A percentile compares a stretch with the other conserved stretches of the same genome.
Evolutionary conservation across 2,113 vertebrate species (phyloP).

Genomic region (Podiceps cristatus): DNA sequence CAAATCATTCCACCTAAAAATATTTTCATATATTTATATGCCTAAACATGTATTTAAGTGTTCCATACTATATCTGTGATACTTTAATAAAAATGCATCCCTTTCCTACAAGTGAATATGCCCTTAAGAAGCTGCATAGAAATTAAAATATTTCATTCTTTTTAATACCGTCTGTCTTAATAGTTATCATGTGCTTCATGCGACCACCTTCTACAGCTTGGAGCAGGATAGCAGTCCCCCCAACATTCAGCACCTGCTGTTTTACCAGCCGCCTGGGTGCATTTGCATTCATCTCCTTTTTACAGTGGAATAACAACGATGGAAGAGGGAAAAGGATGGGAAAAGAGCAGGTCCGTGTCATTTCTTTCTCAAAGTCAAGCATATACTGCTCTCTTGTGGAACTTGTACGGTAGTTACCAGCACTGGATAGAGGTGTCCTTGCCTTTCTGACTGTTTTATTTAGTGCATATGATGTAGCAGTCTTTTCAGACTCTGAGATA

Average conservation of each 20-base stretch:
- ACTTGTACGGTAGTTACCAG: rapidly evolving
- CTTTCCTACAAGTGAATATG: not conserved
- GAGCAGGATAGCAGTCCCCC: not conserved
- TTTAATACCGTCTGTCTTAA: not conserved
- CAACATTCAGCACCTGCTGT: not conserved
- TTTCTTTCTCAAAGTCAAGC: conserved; percentile 38
- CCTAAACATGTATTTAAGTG: not conserved
- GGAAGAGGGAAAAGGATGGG: not conserved
- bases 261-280: not conserved
- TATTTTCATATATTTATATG: not conserved
- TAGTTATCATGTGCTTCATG: not conserved
- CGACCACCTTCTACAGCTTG: not conserved
- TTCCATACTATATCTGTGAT: not conserved
- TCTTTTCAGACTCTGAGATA: rapidly evolving
- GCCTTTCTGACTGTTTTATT: not conserved
- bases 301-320: not conserved
- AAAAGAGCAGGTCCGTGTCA: rapidly evolving
- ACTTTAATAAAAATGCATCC: not conserved
- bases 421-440: not conserved
- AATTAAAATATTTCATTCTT: not conserved
- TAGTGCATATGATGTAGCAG: not conserved
- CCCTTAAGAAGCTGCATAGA: not conserved
- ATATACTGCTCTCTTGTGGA: conserved; percentile 76
- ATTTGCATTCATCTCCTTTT: conserved; percentile 27
- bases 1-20: not conserved